Evolutionary conservation across 2,888 invertebrate species (phyloP).

Genomic region (Encarsia formosa): DNA sequence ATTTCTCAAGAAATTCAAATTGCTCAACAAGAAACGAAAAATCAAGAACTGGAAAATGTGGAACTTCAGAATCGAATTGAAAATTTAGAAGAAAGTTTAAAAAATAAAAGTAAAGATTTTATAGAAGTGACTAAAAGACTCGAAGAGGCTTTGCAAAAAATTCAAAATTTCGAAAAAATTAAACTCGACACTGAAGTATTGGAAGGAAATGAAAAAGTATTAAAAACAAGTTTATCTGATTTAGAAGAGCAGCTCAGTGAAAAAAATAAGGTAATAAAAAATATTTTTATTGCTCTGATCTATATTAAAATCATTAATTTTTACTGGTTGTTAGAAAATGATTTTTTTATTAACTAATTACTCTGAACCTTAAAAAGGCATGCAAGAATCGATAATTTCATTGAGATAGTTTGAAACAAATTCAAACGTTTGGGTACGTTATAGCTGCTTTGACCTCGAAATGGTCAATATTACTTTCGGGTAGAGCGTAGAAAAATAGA

Average conservation of each 20-base stretch:
- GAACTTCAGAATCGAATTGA: conserved; percentile 60
- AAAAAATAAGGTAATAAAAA: conserved; percentile 65
- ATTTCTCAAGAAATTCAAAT: conserved; percentile 78
- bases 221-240: conserved; percentile 54
- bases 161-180: conserved; percentile 54
- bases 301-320: too few species aligned
- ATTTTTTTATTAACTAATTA: too few species aligned
- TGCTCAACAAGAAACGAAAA: conserved; percentile 67
- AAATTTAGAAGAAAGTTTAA: conserved; percentile 55
- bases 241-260: conserved; percentile 62
- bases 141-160: conserved; percentile 48
- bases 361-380: too few species aligned
- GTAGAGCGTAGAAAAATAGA: too few species aligned
- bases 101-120: conserved; percentile 55
- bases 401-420: too few species aligned
- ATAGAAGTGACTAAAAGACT: conserved; percentile 36
- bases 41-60: conserved; percentile 62
- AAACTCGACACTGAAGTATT: conserved; percentile 45
- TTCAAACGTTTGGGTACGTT: too few species aligned
- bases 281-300: too few species aligned
- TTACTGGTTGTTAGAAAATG: too few species aligned
- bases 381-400: too few species aligned
- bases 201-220: conserved; percentile 52
- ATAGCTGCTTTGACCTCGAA: too few species aligned
- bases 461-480: too few species aligned